These are phyloP conservation scores for Hyperoplus immaculatus DNA, from an alignment of 2,797 vertebrate genomes.

Conservation along the genomic window DNA sequence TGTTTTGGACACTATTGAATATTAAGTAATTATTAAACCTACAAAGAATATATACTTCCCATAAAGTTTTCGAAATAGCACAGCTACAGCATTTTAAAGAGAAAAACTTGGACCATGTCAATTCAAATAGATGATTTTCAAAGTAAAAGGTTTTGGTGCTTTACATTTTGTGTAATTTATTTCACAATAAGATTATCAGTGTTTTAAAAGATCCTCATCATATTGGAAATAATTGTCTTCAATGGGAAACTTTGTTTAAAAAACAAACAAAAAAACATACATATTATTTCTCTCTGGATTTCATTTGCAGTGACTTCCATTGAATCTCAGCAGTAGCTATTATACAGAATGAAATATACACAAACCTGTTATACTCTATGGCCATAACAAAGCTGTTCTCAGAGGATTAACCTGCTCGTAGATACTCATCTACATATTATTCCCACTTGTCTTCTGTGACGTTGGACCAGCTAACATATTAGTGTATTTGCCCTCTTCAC, in stretches of 20 bases:
- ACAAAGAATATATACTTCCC: not conserved
- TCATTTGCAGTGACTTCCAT: not conserved
- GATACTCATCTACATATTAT: slow-evolving; percentile 31
- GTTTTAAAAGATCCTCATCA: not conserved
- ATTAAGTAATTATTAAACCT: not conserved
- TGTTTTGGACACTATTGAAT: not conserved
- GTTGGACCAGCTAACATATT: slow-evolving; percentile 38
- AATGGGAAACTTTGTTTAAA: not conserved
- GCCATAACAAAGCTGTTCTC: not conserved
- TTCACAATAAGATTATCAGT: not conserved
- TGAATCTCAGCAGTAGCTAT: not conserved
- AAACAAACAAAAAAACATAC: too few relatives aligned
- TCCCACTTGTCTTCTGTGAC: slow-evolving; percentile 27
- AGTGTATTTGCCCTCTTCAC: slow-evolving; percentile 61
- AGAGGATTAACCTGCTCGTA: slow-evolving; percentile 31
- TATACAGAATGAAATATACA: slow-evolving; percentile 2
- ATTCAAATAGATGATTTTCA: not conserved
- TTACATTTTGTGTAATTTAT: not conserved
- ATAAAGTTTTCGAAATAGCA: not conserved
- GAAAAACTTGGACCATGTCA: not conserved
- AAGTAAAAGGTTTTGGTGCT: slow-evolving; percentile 3
- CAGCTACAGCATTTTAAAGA: not conserved
- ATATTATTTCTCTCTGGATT: not conserved
- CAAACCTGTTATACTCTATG: slow-evolving; percentile 1
- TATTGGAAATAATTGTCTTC: not conserved